Evolutionary conservation across 2,888 invertebrate genomes (phyloP).

Genomic region (Drosophila aldrichi): DNA sequence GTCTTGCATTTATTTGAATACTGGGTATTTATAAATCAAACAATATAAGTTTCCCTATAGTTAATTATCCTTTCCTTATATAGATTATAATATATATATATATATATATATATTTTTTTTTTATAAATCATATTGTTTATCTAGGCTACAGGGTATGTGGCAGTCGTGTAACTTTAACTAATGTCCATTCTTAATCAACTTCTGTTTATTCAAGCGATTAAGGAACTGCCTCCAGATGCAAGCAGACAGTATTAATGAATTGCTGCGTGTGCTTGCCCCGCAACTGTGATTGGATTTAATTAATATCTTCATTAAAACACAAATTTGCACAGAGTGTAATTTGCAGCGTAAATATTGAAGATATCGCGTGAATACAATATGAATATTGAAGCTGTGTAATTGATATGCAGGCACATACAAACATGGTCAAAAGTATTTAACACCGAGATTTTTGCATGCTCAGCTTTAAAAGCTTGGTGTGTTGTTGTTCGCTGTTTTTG

Average conservation of each 20-base stretch:
- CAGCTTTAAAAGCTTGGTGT: too few relatives aligned
- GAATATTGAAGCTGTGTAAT: constrained; percentile 50
- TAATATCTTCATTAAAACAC: constrained; percentile 51
- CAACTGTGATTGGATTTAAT: constrained; percentile 31
- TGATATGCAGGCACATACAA: constrained; percentile 44
- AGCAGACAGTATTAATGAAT: constrained; percentile 16
- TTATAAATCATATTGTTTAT: neutral
- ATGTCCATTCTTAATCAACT: neutral
- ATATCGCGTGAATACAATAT: constrained; percentile 15
- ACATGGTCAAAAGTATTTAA: too few relatives aligned
- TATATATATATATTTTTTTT: too few relatives aligned
- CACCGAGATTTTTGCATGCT: too few relatives aligned
- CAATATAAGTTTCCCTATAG: too few relatives aligned
- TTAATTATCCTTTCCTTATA: too few relatives aligned
- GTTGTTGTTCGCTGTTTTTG: too few relatives aligned
- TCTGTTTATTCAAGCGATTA: constrained; percentile 30
- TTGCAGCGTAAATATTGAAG: constrained; percentile 53
- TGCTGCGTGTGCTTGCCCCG: neutral
- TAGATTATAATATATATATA: too few relatives aligned
- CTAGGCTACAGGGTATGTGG: neutral
- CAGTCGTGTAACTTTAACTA: neutral
- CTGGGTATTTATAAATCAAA: too few relatives aligned
- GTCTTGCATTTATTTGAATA: too few relatives aligned
- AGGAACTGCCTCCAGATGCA: constrained; percentile 1
- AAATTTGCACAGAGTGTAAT: constrained; percentile 47